A percentile compares a stretch with the other conserved stretches of the same genome.
Conservation (phyloP, 2,797 vertebrate species). For the Sparidentex hasta region DNA sequence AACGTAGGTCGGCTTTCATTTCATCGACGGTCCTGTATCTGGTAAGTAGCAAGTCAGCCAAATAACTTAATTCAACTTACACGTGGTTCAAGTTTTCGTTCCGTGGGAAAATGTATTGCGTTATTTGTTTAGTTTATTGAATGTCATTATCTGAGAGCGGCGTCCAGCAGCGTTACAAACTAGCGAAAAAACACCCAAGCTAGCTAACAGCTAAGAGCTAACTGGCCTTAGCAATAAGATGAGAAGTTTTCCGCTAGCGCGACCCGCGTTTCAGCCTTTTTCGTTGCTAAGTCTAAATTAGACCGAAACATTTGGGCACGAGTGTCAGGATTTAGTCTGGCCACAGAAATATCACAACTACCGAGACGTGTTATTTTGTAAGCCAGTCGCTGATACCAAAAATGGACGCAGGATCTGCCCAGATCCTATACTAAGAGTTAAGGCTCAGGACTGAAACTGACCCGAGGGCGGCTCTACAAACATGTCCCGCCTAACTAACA, state of each 20-base stretch:
- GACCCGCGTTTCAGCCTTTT: not conserved
- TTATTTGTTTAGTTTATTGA: not conserved
- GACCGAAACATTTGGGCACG: rapidly evolving
- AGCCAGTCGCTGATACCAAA: slow-evolving; percentile 27
- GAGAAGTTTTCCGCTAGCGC: not conserved
- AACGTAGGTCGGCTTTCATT: not conserved
- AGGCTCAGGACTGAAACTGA: slow-evolving; percentile 13
- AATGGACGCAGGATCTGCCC: slow-evolving; percentile 43
- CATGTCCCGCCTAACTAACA: not conserved
- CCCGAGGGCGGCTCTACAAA: not conserved
- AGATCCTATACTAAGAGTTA: not conserved
- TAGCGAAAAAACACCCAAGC: not conserved
- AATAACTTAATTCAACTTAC: rapidly evolving
- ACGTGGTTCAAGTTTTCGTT: rapidly evolving
- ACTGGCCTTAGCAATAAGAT: slow-evolving; percentile 7
- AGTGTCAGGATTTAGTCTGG: rapidly evolving
- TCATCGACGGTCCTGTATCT: not conserved
- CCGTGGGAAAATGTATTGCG: not conserved
- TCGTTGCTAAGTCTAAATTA: not conserved
- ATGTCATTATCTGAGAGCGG: slow-evolving; percentile 1
- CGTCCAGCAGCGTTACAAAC: not conserved
- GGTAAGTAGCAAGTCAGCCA: slow-evolving; percentile 39
- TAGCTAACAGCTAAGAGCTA: slow-evolving; percentile 9
- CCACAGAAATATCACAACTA: rapidly evolving
- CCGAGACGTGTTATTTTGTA: not conserved